A percentile compares a stretch with the other conserved stretches of the same genome.
phyloP scores from a whole-genome alignment of 2,797 vertebrate species.

The Trichosurus vulpecula region DNA sequence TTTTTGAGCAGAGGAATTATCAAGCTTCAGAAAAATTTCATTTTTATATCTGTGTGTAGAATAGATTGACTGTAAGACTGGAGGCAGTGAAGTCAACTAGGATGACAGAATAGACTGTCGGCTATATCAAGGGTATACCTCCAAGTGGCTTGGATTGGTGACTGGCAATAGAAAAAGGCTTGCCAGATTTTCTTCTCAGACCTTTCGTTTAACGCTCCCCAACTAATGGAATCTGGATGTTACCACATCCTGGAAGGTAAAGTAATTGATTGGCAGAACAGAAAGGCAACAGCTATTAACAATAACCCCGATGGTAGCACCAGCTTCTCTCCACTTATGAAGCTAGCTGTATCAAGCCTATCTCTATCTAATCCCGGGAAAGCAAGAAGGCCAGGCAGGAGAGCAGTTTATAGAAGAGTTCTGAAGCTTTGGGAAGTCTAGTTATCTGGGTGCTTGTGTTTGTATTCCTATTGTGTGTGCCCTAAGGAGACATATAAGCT shows the following conservation, averaged over 20 bases:
- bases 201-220: background rate
- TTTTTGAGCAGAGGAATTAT: background rate
- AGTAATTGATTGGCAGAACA: background rate
- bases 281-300: background rate
- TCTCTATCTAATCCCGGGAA: background rate
- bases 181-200: background rate
- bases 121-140: background rate
- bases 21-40: background rate
- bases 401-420: background rate
- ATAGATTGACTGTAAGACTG: background rate
- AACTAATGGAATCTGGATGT: background rate
- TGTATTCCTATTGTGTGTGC: background rate
- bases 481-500: background rate
- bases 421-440: background rate
- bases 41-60: background rate
- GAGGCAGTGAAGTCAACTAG: background rate
- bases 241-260: background rate
- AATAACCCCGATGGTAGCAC: background rate
- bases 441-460: background rate
- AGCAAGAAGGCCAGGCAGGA: background rate
- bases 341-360: background rate
- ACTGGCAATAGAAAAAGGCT: background rate
- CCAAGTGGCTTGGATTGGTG: conserved; percentile 12
- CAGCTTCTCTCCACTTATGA: background rate
- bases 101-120: background rate